These are phyloP conservation scores for Mus pahari DNA, from an alignment of 2,113 vertebrate genomes.

Conservation along the genomic window DNA sequence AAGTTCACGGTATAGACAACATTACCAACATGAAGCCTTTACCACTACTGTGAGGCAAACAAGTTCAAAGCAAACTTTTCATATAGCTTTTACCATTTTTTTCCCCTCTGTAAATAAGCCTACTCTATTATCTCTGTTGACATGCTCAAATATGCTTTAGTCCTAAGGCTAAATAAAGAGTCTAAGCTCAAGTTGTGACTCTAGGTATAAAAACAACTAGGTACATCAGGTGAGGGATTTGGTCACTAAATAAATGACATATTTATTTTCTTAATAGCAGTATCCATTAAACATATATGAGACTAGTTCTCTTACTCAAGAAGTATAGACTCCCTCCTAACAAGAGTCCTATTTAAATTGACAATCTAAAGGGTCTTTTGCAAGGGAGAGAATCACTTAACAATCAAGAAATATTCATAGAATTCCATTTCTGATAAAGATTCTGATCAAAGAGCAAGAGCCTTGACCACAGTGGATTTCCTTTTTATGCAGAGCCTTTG, in stretches of 20 bases:
- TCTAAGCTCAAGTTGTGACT: conserved; percentile 50
- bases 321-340: conserved; percentile 39
- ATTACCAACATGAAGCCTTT: conserved; percentile 3
- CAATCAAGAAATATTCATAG: conserved; percentile 18
- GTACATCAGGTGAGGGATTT: not conserved
- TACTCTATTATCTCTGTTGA: conserved; percentile 42
- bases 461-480: conserved; percentile 26
- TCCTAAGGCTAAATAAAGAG: not conserved
- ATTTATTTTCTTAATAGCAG: conserved; percentile 32
- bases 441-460: conserved; percentile 45
- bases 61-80: conserved; percentile 44
- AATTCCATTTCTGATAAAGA: not conserved
- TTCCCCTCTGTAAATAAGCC: conserved; percentile 47
- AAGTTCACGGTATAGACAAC: conserved; percentile 20
- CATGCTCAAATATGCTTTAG: conserved; percentile 16
- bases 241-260: conserved; percentile 43
- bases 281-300: not conserved
- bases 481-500: conserved; percentile 21
- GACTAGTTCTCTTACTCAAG: not conserved
- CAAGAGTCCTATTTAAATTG: conserved; percentile 47
- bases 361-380: not conserved
- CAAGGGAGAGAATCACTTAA: conserved; percentile 15
- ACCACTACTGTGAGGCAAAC: conserved; percentile 2
- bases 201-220: conserved; percentile 48
- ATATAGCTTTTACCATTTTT: conserved; percentile 42